Evolutionary conservation across 2,797 vertebrate genomes (phyloP).

Genomic region (Notolepis coatsorum): DNA sequence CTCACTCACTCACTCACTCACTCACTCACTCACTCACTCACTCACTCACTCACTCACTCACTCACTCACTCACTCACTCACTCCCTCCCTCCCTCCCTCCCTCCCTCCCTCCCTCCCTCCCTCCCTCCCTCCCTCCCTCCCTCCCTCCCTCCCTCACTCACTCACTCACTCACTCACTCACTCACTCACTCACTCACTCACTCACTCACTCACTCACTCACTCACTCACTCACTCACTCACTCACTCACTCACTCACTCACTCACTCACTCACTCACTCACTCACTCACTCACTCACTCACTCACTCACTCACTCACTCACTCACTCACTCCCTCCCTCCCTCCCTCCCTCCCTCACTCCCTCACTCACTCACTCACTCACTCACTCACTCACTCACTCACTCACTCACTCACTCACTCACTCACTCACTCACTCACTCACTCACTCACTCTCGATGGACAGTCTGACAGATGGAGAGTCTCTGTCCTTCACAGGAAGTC

Average conservation of each 20-base stretch:
- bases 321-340: no score
- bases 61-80: no score
- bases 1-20: background rate
- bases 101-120: slow-evolving; percentile 16
- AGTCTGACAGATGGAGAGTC: slow-evolving; percentile 49
- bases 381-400: slow-evolving; percentile 13
- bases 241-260: no score
- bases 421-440: slow-evolving; percentile 7
- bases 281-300: background rate
- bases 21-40: background rate
- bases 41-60: slow-evolving; percentile 8
- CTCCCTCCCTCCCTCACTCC: slow-evolving; percentile 10
- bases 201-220: background rate
- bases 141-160: no score
- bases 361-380: background rate
- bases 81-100: no score
- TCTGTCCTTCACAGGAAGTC: slow-evolving; percentile 47
- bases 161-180: slow-evolving; percentile 17
- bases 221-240: slow-evolving; percentile 6
- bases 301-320: background rate
- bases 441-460: background rate
- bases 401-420: slow-evolving; percentile 8
- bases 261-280: slow-evolving; percentile 13
- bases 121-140: no score
- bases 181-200: background rate